Evolutionary conservation across 2,113 vertebrate species (phyloP).

Genomic region (Panthera tigris): DNA sequence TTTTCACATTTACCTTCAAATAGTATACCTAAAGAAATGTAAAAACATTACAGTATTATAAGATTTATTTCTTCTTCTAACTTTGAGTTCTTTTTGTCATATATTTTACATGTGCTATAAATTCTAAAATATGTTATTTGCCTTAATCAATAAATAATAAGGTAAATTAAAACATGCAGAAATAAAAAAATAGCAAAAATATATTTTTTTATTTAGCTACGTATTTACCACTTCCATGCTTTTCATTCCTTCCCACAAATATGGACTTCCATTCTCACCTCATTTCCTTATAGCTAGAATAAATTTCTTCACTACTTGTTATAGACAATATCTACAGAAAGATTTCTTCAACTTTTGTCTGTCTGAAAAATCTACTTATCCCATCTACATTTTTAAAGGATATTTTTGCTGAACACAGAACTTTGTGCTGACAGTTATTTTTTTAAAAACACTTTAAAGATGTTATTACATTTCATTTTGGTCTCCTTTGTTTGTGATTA

Average conservation of each 20-base stretch:
- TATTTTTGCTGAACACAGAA: slow-evolving; percentile 20
- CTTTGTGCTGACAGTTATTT: not conserved
- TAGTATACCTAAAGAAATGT: not conserved
- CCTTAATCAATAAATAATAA: not conserved
- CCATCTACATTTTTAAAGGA: not conserved
- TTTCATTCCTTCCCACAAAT: not conserved
- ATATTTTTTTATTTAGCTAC: not conserved
- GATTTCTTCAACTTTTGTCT: slow-evolving; percentile 20
- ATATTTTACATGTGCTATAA: not conserved
- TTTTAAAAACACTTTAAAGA: slow-evolving; percentile 43
- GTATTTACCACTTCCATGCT: not conserved
- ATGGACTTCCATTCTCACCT: not conserved
- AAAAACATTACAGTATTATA: not conserved
- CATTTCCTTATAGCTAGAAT: not conserved
- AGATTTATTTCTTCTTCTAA: not conserved
- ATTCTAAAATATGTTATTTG: not conserved
- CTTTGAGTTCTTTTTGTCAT: not conserved
- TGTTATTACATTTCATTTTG: not conserved
- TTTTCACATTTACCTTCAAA: not conserved
- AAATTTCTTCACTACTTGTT: not conserved
- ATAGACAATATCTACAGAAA: not conserved
- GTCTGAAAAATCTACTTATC: slow-evolving; percentile 31
- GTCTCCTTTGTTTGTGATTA: not conserved
- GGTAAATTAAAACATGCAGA: not conserved
- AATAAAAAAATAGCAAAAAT: not conserved